These are phyloP conservation scores for Eulithis testata DNA, from an alignment of 2,888 invertebrate genomes.

Conservation along the genomic window DNA sequence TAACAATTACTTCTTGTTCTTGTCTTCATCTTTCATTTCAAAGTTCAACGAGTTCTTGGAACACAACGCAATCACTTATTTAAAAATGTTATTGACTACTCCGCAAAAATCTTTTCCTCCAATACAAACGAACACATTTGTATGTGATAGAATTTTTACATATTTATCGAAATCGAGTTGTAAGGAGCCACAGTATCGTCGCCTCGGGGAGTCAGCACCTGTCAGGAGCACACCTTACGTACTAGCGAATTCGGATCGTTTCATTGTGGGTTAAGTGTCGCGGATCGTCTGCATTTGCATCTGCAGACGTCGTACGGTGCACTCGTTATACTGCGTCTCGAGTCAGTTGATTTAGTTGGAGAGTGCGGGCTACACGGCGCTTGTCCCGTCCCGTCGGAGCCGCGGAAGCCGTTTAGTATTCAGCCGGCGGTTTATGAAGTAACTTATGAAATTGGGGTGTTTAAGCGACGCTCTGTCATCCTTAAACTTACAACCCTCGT, in stretches of 20 bases:
- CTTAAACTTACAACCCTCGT: conserved; percentile 22
- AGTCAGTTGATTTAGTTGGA: conserved; percentile 48
- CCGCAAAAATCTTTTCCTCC: conserved; percentile 9
- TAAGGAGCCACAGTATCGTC: conserved; percentile 20
- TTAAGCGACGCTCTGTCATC: conserved; percentile 29
- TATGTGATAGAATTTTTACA: conserved; percentile 27
- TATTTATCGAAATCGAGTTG: conserved; percentile 26
- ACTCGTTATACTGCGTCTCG: background rate
- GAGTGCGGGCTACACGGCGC: conserved; percentile 10
- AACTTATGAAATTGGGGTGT: conserved; percentile 34
- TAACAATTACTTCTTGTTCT: no score
- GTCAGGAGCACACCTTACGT: conserved; percentile 13
- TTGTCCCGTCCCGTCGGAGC: background rate
- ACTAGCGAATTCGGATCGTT: background rate
- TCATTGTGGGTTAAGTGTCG: conserved; percentile 2
- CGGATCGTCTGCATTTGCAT: conserved; percentile 45
- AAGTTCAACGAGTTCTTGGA: background rate
- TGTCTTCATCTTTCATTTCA: no score
- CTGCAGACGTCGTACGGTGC: conserved; percentile 36
- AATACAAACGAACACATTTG: conserved; percentile 24
- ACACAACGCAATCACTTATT: background rate
- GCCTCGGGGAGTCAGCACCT: conserved; percentile 17
- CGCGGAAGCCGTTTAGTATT: conserved; percentile 30
- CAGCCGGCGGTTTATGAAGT: conserved; percentile 27
- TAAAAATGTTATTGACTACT: background rate